A percentile compares a stretch with the other conserved stretches of the same genome.
Evolutionary conservation across 2,888 invertebrate species (phyloP).

Genomic region (Byasa hedistus): DNA sequence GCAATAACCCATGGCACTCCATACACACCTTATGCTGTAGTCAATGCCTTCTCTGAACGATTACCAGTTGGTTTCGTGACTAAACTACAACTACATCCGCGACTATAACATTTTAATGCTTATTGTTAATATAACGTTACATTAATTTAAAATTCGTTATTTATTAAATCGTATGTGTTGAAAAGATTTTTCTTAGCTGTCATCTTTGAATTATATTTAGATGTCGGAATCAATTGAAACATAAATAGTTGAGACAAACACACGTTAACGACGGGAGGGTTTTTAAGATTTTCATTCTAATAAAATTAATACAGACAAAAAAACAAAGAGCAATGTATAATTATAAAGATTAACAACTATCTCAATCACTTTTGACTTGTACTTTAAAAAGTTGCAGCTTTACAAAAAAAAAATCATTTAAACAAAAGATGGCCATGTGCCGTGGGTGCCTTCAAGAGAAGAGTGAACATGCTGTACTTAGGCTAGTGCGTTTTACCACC

Average conservation of each 20-base stretch:
- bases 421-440: neutral
- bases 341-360: too few species aligned
- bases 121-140: constrained; percentile 1
- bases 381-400: too few species aligned
- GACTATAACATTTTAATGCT: neutral
- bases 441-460: too few species aligned
- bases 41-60: constrained; percentile 3
- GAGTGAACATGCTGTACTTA: too few species aligned
- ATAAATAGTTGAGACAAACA: too few species aligned
- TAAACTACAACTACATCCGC: neutral
- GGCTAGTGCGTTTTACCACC: too few species aligned
- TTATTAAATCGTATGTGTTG: neutral
- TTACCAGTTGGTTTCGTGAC: neutral
- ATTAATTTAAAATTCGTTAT: constrained; percentile 1
- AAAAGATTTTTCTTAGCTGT: neutral
- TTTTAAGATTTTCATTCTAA: neutral
- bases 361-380: too few species aligned
- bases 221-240: neutral
- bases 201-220: neutral
- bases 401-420: too few species aligned
- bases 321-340: neutral
- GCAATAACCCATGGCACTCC: constrained; percentile 71
- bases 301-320: neutral
- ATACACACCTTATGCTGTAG: constrained; percentile 27
- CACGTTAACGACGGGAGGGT: too few species aligned